Evolutionary conservation across 2,888 invertebrate genomes (phyloP), one percentile per base, ranked within the genome.

Genomic region (Conus canariensis): DNA sequence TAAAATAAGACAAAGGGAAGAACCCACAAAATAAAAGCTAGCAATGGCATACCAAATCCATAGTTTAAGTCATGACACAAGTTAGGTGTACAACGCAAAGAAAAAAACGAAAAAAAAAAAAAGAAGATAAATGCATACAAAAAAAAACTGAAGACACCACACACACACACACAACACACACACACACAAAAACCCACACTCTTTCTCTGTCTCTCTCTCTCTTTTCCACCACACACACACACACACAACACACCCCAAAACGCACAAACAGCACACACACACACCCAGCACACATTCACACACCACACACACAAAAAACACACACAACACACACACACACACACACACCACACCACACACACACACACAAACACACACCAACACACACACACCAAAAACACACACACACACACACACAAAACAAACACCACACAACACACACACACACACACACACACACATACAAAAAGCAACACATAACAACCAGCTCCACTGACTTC

Each of bases 401-500:
- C n/a, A n/a, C n/a, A n/a, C n/a, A n/a, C n/a, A n/a, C n/a, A n/a
- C n/a, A n/a, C n/a, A n/a, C n/a, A n/a, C n/a, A n/a, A n/a, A n/a
- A n/a, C n/a, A n/a, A n/a, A n/a, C n/a, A n/a, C n/a, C n/a, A n/a
- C n/a, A n/a, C 2, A 30, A 8, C 77, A 77, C 77, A 77, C 77
- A 77, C 77, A 77, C 30, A 77, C 77, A 77, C 25, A 70, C 25
- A 80, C 80, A 80, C 80, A 80, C 16, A 45, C 45, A 80, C 45
- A 80, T 45, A 45, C 30, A 45, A n/a, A n/a, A n/a, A n/a, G n/a
- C 80, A 45, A 45, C 30, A 77, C 77, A 5, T 4, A 77, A 59
- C 22, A n/a, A 45, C 14, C 58, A 56, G n/a, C 8, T 14, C 9
- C 30, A 77, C 77, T 97, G 96, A 98, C 98, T 99, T 99, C 95